Evolutionary conservation across 2,797 vertebrate species (phyloP).

Genomic region (Streptopelia turtur): DNA sequence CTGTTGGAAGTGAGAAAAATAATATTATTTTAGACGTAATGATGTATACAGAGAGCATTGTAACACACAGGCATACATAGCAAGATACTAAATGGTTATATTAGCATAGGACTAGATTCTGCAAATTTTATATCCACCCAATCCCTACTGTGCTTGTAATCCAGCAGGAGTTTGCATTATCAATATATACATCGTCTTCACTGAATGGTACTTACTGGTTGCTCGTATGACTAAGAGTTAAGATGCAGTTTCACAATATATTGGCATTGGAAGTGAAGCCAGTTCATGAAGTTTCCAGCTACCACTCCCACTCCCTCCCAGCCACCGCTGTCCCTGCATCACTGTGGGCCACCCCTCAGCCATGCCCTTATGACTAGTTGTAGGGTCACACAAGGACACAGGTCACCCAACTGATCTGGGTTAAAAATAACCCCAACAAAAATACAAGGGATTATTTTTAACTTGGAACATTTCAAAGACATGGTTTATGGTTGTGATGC

Average conservation of each 20-base stretch:
- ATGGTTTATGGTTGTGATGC: constrained; percentile 42
- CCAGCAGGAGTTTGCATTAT: not conserved
- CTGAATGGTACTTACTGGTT: not conserved
- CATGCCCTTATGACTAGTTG: not conserved
- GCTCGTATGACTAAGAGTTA: not conserved
- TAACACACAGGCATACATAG: not conserved
- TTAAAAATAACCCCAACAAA: constrained; percentile 52
- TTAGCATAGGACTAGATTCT: not conserved
- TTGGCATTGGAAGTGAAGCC: not conserved
- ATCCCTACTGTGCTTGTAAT: not conserved
- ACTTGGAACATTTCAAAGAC: constrained; percentile 51
- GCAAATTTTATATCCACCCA: not conserved
- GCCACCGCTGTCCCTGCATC: not conserved
- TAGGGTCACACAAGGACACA: constrained; percentile 37
- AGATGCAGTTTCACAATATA: not conserved
- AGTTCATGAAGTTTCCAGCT: not conserved
- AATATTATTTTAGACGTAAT: constrained; percentile 26
- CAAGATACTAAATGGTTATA: not conserved
- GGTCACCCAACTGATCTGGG: constrained; percentile 8
- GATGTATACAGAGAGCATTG: not conserved
- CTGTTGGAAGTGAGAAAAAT: not conserved
- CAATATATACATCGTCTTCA: not conserved
- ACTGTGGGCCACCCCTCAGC: not conserved
- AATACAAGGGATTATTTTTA: constrained; percentile 58
- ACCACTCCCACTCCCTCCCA: not conserved